Evolutionary conservation across 2,797 vertebrate genomes (phyloP).

Genomic region (Pseudomugil gertrudae): DNA sequence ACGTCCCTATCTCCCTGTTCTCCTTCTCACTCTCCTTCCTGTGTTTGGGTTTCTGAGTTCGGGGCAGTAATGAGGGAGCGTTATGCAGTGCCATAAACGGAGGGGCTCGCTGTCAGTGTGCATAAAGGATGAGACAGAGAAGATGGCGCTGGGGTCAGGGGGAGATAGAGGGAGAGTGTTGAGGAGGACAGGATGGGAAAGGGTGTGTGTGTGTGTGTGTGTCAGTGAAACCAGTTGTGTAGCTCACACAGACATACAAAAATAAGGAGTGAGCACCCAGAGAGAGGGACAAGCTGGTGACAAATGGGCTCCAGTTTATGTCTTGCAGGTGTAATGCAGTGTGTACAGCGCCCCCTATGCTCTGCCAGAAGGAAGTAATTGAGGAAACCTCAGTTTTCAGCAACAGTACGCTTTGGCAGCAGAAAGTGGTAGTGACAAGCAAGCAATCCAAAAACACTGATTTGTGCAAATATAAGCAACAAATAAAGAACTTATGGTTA

Average conservation of each 20-base stretch:
- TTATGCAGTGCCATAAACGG: constrained; percentile 94
- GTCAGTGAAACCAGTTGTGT: constrained; percentile 30
- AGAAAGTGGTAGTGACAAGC: background rate
- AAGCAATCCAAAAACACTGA: background rate
- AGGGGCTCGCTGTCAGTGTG: constrained; percentile 92
- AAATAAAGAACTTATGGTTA: background rate
- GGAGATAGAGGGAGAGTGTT: constrained; percentile 56
- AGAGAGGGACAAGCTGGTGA: constrained; percentile 53
- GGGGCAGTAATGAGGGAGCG: constrained; percentile 93
- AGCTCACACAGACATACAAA: constrained; percentile 34
- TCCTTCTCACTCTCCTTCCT: constrained; percentile 49
- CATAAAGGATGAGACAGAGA: constrained; percentile 94
- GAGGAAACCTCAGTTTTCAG: background rate
- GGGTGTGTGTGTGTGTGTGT: constrained; percentile 24
- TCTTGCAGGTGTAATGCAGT: constrained; percentile 75
- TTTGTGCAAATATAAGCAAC: background rate
- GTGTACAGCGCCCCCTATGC: constrained; percentile 66
- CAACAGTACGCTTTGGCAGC: background rate
- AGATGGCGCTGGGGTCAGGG: constrained; percentile 87
- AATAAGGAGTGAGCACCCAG: constrained; percentile 79
- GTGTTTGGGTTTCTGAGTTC: constrained; percentile 83
- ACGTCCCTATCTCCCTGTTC: background rate
- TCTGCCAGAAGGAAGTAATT: constrained; percentile 5
- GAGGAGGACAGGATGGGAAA: constrained; percentile 48
- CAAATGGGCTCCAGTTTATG: constrained; percentile 67